Percentiles rank a stretch among this genome's conserved stretches.
Conservation (phyloP, 92 coral and sea anemone genomes). For the Zoanthus sociatus region DNA sequence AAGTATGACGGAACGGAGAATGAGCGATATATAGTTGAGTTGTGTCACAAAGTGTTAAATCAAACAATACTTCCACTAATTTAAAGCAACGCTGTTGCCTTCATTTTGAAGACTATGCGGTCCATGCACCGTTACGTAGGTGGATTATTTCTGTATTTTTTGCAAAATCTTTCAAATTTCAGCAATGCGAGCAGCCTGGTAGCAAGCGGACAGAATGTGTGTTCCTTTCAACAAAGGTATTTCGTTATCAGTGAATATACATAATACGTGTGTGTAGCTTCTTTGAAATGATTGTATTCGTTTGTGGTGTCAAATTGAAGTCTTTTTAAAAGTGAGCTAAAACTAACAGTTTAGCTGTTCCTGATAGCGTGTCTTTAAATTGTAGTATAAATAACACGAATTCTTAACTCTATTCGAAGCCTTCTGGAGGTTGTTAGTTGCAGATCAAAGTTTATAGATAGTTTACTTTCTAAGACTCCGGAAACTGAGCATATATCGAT, state of each 20-base stretch:
- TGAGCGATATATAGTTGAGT: not conserved
- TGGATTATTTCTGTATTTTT: not conserved
- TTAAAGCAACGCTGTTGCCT: not conserved
- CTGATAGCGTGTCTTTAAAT: too few species aligned
- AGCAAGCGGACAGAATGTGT: constrained; percentile 19
- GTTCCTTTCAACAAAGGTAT: constrained; percentile 33
- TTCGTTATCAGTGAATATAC: not conserved
- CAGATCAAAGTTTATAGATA: too few species aligned
- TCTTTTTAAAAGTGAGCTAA: too few species aligned
- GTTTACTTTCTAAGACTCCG: too few species aligned
- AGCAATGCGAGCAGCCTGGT: constrained; percentile 12
- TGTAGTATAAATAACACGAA: too few species aligned
- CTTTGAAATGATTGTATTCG: too few species aligned
- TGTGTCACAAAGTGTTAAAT: not conserved
- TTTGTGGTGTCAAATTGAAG: too few species aligned
- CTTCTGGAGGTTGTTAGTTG: too few species aligned
- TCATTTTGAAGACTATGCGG: not conserved
- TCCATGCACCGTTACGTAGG: not conserved
- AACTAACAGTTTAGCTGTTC: too few species aligned
- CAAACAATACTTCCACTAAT: not conserved
- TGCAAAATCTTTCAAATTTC: not conserved
- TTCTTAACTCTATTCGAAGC: too few species aligned
- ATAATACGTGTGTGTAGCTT: not conserved
- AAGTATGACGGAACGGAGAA: not conserved
- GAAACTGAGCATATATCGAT: too few species aligned